Evolutionary conservation across 2,888 invertebrate species (phyloP).

Genomic region (Lymantria monacha): DNA sequence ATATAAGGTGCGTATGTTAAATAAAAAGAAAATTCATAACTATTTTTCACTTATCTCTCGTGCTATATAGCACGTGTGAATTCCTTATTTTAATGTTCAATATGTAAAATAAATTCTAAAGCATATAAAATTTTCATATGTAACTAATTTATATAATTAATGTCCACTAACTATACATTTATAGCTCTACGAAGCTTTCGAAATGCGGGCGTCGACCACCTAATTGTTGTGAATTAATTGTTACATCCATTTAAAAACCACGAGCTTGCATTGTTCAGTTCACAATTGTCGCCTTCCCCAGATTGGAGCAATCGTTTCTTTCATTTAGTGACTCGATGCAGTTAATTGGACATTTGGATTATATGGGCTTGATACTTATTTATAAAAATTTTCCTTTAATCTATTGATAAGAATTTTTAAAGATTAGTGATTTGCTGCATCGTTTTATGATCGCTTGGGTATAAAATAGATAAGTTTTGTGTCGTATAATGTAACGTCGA

Average conservation of each 20-base stretch:
- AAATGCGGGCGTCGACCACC: constrained; percentile 78
- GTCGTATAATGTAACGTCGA: too few species aligned
- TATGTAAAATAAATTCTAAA: too few species aligned
- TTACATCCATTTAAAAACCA: constrained; percentile 82
- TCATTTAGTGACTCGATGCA: constrained; percentile 56
- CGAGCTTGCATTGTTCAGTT: constrained; percentile 64
- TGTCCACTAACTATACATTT: constrained; percentile 26
- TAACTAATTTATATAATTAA: background rate
- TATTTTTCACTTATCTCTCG: too few species aligned
- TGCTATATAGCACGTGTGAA: too few species aligned
- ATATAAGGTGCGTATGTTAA: too few species aligned
- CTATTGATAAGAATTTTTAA: constrained; percentile 10
- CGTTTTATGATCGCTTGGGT: too few species aligned
- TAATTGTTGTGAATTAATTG: constrained; percentile 82
- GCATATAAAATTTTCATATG: too few species aligned
- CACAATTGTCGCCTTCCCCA: constrained; percentile 69
- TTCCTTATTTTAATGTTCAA: too few species aligned
- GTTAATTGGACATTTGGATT: constrained; percentile 60
- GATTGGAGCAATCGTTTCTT: constrained; percentile 68
- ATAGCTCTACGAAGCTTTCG: constrained; percentile 49
- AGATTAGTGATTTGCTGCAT: constrained; percentile 1
- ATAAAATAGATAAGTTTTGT: too few species aligned
- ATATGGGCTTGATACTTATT: constrained; percentile 42
- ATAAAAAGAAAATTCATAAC: too few species aligned
- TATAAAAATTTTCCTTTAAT: constrained; percentile 17